phyloP scores from a whole-genome alignment of 2,888 invertebrate genomes.

The Quadroppia sp. region DNA sequence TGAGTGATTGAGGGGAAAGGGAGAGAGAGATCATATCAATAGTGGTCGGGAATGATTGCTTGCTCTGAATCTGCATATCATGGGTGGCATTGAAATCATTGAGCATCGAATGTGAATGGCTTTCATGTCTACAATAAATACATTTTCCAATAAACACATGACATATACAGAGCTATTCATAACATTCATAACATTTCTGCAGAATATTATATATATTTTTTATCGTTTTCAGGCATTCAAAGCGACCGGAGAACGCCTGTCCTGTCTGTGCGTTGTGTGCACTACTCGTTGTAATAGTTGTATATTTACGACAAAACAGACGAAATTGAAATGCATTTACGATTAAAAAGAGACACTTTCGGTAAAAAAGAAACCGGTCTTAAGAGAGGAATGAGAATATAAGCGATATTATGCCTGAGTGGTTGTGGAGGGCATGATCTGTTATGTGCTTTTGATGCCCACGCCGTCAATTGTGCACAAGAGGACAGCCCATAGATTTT shows the following conservation, averaged over 20 bases:
- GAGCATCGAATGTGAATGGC: slow-evolving; percentile 14
- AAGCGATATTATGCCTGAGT: background rate
- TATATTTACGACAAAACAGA: slow-evolving; percentile 19
- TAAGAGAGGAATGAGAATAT: slow-evolving; percentile 19
- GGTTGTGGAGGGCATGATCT: slow-evolving; percentile 34
- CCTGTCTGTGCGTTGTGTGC: background rate
- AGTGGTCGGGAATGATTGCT: slow-evolving; percentile 21
- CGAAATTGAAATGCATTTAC: background rate
- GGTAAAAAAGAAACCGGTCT: slow-evolving; percentile 35
- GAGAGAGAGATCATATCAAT: slow-evolving; percentile 28
- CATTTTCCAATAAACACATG: slow-evolving; percentile 16
- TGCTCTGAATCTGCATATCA: slow-evolving; percentile 15
- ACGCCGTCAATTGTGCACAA: slow-evolving; percentile 33
- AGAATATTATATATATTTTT: background rate
- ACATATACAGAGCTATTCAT: slow-evolving; percentile 15
- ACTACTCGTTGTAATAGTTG: slow-evolving; percentile 1
- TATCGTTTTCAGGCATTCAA: background rate
- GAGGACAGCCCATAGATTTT: slow-evolving; percentile 5
- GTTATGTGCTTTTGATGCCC: slow-evolving; percentile 32
- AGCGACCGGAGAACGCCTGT: background rate
- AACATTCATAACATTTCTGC: background rate
- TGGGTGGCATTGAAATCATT: slow-evolving; percentile 35
- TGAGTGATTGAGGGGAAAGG: background rate
- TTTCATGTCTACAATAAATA: slow-evolving; percentile 34
- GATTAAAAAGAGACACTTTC: slow-evolving; percentile 14